These are phyloP conservation scores for Zaprionus camerounensis DNA, from an alignment of 1,140 invertebrate species.

Conservation along the genomic window DNA sequence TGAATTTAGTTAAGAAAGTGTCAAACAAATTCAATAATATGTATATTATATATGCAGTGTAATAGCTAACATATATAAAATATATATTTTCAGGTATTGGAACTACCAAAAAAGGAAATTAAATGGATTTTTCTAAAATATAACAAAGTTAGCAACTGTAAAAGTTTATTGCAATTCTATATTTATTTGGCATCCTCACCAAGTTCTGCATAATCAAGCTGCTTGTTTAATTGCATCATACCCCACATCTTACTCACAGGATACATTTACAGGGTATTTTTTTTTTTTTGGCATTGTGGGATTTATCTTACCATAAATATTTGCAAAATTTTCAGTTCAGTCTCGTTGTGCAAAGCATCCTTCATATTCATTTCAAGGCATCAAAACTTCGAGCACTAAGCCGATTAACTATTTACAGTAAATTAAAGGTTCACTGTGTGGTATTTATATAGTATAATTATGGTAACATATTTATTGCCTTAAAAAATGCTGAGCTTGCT, in stretches of 20 bases:
- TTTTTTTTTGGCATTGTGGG: not conserved
- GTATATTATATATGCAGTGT: too few species aligned
- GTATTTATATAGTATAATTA: not conserved
- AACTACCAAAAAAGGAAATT: too few species aligned
- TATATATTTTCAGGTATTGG: too few species aligned
- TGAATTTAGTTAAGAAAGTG: too few species aligned
- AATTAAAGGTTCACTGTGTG: not conserved
- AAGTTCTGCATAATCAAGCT: not conserved
- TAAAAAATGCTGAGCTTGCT: not conserved
- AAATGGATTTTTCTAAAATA: too few species aligned
- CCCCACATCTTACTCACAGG: not conserved
- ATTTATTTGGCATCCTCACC: not conserved
- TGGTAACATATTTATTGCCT: not conserved
- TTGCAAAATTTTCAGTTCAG: not conserved
- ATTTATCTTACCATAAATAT: conserved; percentile 14
- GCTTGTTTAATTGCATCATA: not conserved
- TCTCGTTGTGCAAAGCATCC: not conserved
- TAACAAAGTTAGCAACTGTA: too few species aligned
- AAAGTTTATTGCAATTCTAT: too few species aligned
- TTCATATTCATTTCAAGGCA: not conserved
- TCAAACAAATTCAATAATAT: too few species aligned
- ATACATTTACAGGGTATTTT: not conserved
- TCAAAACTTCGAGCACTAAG: not conserved
- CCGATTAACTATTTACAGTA: not conserved
- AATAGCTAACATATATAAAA: too few species aligned